Conservation (phyloP, 1,140 invertebrate genomes). For the Ooceraea biroi region DNA sequence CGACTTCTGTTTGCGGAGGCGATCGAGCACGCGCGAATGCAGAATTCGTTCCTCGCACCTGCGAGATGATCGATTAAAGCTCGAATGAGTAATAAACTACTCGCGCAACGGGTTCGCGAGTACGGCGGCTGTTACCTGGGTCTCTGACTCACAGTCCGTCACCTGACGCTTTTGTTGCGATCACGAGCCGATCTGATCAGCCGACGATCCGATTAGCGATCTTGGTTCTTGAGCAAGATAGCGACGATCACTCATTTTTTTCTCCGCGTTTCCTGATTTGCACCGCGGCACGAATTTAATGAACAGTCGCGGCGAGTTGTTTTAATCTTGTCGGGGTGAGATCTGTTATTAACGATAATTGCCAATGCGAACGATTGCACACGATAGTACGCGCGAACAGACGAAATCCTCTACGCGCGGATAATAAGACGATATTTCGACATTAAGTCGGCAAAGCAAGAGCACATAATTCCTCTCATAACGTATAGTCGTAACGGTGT, state of each 20-base stretch:
- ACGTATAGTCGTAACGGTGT: not conserved
- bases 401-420: constrained; percentile 42
- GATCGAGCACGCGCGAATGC: not conserved
- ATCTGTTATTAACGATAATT: constrained; percentile 25
- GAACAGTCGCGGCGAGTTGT: not conserved
- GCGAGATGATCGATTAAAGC: constrained; percentile 52
- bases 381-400: constrained; percentile 33
- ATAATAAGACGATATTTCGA: constrained; percentile 41
- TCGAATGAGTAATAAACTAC: constrained; percentile 45
- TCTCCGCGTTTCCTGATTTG: not conserved
- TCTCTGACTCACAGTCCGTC: constrained; percentile 60
- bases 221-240: not conserved
- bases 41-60: constrained; percentile 57
- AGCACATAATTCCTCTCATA: constrained; percentile 55
- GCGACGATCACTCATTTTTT: not conserved
- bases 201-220: not conserved
- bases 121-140: not conserved
- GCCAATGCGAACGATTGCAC: not conserved
- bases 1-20: constrained; percentile 7
- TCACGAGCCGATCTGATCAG: not conserved
- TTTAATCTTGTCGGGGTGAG: not conserved
- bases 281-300: constrained; percentile 11
- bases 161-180: not conserved
- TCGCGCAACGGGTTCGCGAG: constrained; percentile 18
- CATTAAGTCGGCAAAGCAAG: constrained; percentile 39